Base-by-base conservation (phyloP, 2,797 vertebrate species). In the Nyctibius grandis region DNA sequence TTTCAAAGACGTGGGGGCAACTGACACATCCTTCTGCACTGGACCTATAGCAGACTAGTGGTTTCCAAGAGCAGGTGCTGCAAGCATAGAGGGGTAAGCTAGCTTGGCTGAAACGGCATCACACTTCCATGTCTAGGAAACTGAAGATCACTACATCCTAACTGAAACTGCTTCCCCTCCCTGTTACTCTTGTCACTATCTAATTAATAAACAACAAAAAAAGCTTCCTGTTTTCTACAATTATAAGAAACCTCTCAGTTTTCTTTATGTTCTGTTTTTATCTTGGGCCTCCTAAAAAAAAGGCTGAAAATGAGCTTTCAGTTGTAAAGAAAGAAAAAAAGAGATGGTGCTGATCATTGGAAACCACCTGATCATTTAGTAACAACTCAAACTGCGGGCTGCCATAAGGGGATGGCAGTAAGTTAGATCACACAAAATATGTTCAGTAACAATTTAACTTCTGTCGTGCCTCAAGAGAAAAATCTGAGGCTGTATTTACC, bases 401-500 rank as follows among this genome's bases (percentile, higher is more conserved):
- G 60, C 13, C 5, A 3, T 80, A 90, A 81, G 14, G 31, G 20
- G 26, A 83, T 93, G 3, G 14, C 26, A 79, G 29, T 51, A 54
- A 38, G 29, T 19, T 74, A 20, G 28, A 48, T 80, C 67, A 85
- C 29, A 83, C 7, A n/a, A 67, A 65, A 93, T 92, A 91, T 76
- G 16, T 78, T 94, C 59, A 85, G 70, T 73, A 88, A 89, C 1
- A 2, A 15, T 75, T 93, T 91, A 93, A 85, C 25, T 91, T 86
- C 87, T 94, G 12, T 44, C 8, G 10, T 56, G 44, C n/a, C 85
- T 85, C 79, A 72, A 56, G 77, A 85, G 85, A 95, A 93, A 95
- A 96, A 95, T 88, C 50, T 42, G 78, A 95, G 19, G 79, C 64
- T 87, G 29, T 91, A 91, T 96, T 97, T 96, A 95, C 60, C 89